Conservation (phyloP, 1,140 invertebrate genomes). For the Trachelipus rathkii region DNA sequence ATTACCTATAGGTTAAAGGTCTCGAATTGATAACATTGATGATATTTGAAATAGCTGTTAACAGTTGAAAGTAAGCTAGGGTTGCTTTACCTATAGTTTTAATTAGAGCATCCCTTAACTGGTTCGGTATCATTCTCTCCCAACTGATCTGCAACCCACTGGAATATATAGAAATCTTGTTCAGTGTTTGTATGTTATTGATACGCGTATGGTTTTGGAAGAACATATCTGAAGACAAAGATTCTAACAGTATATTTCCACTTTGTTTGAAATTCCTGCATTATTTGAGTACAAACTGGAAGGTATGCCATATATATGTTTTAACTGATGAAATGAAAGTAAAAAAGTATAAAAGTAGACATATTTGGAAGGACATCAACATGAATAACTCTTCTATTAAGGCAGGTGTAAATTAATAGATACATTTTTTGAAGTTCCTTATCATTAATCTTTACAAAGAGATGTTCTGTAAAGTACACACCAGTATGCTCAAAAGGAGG, state of each 20-base stretch:
- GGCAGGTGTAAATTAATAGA: background rate
- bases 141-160: background rate
- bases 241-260: background rate
- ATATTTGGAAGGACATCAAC: constrained; percentile 2
- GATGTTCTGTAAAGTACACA: background rate
- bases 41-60: no score
- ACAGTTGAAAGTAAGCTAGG: no score
- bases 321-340: constrained; percentile 1
- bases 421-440: constrained; percentile 3
- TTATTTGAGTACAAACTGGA: constrained; percentile 4
- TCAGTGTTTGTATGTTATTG: constrained; percentile 20
- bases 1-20: no score
- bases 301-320: constrained; percentile 3
- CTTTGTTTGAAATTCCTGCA: constrained; percentile 2
- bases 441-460: background rate
- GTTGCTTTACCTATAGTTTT: no score
- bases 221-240: background rate
- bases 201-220: background rate
- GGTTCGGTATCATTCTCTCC: background rate
- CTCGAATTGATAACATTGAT: no score
- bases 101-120: background rate
- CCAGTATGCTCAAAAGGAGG: background rate
- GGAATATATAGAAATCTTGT: background rate
- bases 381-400: background rate
- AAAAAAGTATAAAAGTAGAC: background rate